Percentiles rank a stretch among this genome's conserved stretches.
These are phyloP conservation scores for Uropsilus gracilis DNA, from an alignment of 2,113 vertebrate genomes.

Conservation along the genomic window DNA sequence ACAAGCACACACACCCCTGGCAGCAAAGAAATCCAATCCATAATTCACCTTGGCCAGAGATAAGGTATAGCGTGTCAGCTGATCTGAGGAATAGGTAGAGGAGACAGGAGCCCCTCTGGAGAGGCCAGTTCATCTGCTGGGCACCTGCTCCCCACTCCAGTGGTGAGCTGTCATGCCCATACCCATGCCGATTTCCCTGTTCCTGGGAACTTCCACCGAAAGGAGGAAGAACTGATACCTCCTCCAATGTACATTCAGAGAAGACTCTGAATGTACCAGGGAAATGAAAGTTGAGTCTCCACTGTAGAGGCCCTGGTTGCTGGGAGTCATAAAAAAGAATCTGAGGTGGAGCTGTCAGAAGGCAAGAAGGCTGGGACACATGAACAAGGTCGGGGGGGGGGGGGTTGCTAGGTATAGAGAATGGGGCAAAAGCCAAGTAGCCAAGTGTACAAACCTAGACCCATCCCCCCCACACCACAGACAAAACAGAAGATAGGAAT, in stretches of 20 bases:
- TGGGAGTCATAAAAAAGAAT: not conserved
- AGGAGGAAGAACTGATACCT: not conserved
- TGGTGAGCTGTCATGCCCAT: not conserved
- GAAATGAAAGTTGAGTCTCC: not conserved
- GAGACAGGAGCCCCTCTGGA: not conserved
- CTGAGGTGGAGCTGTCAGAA: not conserved
- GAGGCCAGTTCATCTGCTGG: not conserved
- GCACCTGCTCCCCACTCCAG: not conserved
- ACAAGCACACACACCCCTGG: not conserved
- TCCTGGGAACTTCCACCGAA: constrained; percentile 10
- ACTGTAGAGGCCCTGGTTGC: not conserved
- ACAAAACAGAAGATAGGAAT: not conserved
- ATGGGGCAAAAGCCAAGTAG: not conserved
- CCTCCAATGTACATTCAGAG: not conserved
- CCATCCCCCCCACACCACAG: not conserved
- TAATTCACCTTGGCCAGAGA: not conserved
- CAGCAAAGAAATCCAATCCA: not conserved
- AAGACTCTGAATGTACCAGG: not conserved
- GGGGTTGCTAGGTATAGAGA: not conserved
- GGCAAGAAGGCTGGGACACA: not conserved
- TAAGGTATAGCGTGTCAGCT: not conserved
- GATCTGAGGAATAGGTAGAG: not conserved
- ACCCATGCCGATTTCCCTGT: not conserved
- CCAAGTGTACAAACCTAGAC: not conserved
- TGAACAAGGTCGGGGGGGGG: no score